Percentiles rank a stretch among this genome's conserved stretches.
phyloP scores from a whole-genome alignment of 2,113 vertebrate species.

The Isurus oxyrinchus region DNA sequence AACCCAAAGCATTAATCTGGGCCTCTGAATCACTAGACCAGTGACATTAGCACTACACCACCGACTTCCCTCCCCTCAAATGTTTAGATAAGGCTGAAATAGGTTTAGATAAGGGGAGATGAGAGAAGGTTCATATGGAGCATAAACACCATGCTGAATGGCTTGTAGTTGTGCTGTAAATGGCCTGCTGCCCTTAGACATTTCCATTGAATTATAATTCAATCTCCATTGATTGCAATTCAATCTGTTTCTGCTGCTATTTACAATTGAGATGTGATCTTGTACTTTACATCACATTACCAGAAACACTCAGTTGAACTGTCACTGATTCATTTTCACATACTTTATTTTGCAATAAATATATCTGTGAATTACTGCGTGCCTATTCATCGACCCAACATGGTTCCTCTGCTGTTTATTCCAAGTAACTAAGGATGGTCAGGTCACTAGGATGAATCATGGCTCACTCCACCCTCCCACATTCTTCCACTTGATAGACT shows the following conservation, averaged over 20 bases:
- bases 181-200: too few species aligned
- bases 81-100: too few species aligned
- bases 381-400: background rate
- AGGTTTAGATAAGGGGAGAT: too few species aligned
- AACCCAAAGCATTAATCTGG: too few species aligned
- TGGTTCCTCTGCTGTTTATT: background rate
- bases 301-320: slow-evolving; percentile 21
- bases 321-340: background rate
- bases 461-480: background rate
- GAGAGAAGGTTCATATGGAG: too few species aligned
- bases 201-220: too few species aligned
- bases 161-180: too few species aligned
- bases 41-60: too few species aligned
- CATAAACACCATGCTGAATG: too few species aligned
- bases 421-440: background rate
- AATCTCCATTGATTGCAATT: background rate
- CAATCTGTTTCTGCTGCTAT: background rate
- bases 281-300: background rate
- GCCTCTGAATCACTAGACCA: too few species aligned
- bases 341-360: background rate
- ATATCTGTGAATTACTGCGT: slow-evolving; percentile 3
- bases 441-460: slow-evolving; percentile 4
- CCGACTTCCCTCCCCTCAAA: too few species aligned
- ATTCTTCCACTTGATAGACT: background rate
- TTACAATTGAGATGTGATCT: background rate